Conservation (phyloP, 2,797 vertebrate species). For the Silurus aristotelis region DNA sequence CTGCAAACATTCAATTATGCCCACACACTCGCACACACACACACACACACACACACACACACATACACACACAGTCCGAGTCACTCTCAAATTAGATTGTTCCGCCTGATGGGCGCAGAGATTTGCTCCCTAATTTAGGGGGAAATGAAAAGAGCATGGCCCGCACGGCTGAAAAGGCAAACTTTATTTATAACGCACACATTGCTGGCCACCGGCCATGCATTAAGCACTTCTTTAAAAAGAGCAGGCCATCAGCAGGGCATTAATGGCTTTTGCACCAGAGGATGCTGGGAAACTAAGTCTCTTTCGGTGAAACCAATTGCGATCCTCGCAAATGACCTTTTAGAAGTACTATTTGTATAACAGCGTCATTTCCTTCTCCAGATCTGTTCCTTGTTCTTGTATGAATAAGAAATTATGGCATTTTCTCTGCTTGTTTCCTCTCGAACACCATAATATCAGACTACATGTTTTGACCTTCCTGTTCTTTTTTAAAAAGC, state of each 20-base stretch:
- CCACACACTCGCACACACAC: slow-evolving; percentile 54
- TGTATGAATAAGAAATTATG: neutral
- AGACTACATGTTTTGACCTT: slow-evolving; percentile 52
- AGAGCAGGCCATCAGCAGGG: slow-evolving; percentile 72
- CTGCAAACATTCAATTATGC: slow-evolving; percentile 63
- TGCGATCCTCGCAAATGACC: neutral
- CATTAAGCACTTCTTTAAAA: slow-evolving; percentile 65
- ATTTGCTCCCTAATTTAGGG: slow-evolving; percentile 56
- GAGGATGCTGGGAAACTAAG: neutral
- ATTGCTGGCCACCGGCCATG: slow-evolving; percentile 70
- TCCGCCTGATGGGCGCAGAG: slow-evolving; percentile 61
- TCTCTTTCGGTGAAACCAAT: slow-evolving; percentile 7
- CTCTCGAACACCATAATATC: neutral
- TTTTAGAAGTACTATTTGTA: slow-evolving; percentile 2
- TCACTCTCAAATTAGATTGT: slow-evolving; percentile 62
- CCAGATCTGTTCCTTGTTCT: neutral
- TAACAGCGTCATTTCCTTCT: slow-evolving; percentile 24
- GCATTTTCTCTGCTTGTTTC: neutral
- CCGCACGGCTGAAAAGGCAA: slow-evolving; percentile 72
- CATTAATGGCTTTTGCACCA: slow-evolving; percentile 19
- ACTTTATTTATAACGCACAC: slow-evolving; percentile 87
- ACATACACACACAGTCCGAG: slow-evolving; percentile 42
- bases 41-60: slow-evolving; percentile 28
- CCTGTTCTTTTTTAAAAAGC: slow-evolving; percentile 58
- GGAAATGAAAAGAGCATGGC: slow-evolving; percentile 67